Conservation (phyloP, 2,113 vertebrate genomes). For the Proteles cristata region DNA sequence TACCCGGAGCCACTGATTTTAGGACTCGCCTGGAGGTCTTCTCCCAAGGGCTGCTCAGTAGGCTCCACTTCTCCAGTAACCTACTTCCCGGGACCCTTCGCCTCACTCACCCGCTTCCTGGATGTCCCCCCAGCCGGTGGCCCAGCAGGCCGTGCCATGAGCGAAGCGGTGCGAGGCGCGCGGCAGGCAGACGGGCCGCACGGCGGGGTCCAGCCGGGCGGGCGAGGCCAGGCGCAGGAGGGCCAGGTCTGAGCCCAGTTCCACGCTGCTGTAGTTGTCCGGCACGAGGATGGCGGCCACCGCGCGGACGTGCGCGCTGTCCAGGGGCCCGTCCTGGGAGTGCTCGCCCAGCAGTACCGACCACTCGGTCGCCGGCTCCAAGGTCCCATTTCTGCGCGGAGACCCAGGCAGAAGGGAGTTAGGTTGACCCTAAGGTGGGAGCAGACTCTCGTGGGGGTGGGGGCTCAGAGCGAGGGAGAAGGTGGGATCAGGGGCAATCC, state of each 20-base stretch:
- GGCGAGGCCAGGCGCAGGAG: conserved; percentile 70
- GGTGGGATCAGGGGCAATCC: neutral
- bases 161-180: conserved; percentile 71
- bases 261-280: conserved; percentile 41
- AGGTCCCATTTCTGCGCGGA: conserved; percentile 63
- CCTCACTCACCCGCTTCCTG: conserved; percentile 68
- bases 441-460: neutral
- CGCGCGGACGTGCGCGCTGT: neutral
- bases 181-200: conserved; percentile 74
- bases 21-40: accelerated
- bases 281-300: conserved; percentile 74
- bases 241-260: conserved; percentile 61
- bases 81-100: accelerated
- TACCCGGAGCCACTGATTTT: neutral
- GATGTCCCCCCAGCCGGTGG: conserved; percentile 75
- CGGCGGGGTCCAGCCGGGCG: conserved; percentile 17
- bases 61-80: neutral
- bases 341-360: conserved; percentile 61
- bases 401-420: neutral
- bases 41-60: accelerated
- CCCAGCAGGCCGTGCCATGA: conserved; percentile 72
- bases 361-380: conserved; percentile 56
- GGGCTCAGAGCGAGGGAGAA: neutral
- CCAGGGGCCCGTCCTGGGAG: conserved; percentile 50
- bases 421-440: neutral